Evolutionary conservation across 2,888 invertebrate genomes (phyloP).

Genomic region (Cephus pygmeus): DNA sequence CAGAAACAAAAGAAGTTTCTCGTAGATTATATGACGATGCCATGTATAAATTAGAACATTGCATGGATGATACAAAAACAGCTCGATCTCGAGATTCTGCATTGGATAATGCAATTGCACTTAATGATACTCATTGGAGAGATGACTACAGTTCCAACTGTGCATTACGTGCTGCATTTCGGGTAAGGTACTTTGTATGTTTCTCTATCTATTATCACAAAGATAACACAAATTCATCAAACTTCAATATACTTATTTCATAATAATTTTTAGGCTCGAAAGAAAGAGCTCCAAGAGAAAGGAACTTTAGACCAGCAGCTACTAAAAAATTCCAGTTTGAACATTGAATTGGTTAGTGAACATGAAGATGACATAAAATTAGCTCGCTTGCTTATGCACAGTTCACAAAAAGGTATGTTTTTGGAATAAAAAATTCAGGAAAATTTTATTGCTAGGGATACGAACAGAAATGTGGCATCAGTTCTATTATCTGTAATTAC

Average conservation of each 20-base stretch:
- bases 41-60: conserved; percentile 98
- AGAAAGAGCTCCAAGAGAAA: conserved; percentile 79
- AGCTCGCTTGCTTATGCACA: conserved; percentile 80
- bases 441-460: background rate
- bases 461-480: background rate
- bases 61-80: conserved; percentile 79
- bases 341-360: conserved; percentile 83
- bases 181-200: conserved; percentile 71
- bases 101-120: conserved; percentile 80
- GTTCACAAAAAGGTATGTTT: conserved; percentile 71
- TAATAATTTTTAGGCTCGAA: conserved; percentile 70
- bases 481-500: background rate
- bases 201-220: background rate
- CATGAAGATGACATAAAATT: conserved; percentile 82
- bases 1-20: conserved; percentile 91
- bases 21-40: conserved; percentile 93
- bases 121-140: conserved; percentile 86
- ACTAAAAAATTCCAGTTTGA: conserved; percentile 79
- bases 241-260: background rate
- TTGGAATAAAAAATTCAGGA: background rate
- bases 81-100: conserved; percentile 79
- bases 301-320: conserved; percentile 77
- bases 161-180: conserved; percentile 83
- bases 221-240: background rate
- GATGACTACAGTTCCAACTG: conserved; percentile 95